Conservation (phyloP, 2,888 invertebrate genomes). For the Aleiodes leptofemur region DNA sequence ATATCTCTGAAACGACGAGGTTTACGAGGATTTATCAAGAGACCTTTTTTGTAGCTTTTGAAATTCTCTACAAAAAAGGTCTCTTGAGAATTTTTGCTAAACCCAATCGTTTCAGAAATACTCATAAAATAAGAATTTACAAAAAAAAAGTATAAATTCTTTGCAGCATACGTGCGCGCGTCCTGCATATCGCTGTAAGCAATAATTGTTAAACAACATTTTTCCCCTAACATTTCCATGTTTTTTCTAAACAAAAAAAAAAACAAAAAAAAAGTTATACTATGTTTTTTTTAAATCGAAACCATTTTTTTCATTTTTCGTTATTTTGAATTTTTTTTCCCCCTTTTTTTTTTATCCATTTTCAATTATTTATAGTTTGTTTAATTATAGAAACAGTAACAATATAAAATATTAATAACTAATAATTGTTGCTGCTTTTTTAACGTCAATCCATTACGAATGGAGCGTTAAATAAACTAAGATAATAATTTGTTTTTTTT, state of each 20-base stretch:
- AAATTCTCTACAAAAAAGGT: not conserved
- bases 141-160: not conserved
- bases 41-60: too few species aligned
- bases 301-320: not conserved
- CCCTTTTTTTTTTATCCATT: conserved; percentile 59
- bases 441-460: conserved; percentile 18
- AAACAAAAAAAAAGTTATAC: too few species aligned
- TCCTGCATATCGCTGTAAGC: conserved; percentile 5
- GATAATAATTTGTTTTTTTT: not conserved
- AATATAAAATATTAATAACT: conserved; percentile 52
- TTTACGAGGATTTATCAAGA: too few species aligned
- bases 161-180: conserved; percentile 32
- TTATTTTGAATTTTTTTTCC: not conserved
- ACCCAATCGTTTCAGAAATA: not conserved
- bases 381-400: conserved; percentile 44
- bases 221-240: not conserved
- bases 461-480: conserved; percentile 44
- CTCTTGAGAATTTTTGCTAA: not conserved
- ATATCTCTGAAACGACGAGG: too few species aligned
- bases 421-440: conserved; percentile 49
- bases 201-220: conserved; percentile 5
- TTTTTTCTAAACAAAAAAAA: too few species aligned
- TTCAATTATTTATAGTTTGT: conserved; percentile 62
- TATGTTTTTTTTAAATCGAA: too few species aligned
- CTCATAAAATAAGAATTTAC: not conserved